phyloP scores from a whole-genome alignment of 2,113 vertebrate species.

The Addax nasomaculatus region DNA sequence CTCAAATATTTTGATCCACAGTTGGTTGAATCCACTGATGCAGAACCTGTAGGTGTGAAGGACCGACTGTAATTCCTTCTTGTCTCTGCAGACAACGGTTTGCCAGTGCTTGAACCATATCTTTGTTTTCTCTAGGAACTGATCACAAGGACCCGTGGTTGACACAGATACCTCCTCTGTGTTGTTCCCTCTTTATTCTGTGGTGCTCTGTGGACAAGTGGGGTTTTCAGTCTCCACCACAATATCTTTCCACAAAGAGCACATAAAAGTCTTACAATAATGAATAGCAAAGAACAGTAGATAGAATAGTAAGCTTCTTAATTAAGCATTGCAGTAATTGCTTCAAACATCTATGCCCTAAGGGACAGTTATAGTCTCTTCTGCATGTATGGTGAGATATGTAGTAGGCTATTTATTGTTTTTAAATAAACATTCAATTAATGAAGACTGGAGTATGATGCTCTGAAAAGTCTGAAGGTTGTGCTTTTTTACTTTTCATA shows the following conservation, averaged over 20 bases:
- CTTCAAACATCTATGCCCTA: slow-evolving; percentile 12
- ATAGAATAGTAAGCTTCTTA: neutral
- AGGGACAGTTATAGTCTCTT: neutral
- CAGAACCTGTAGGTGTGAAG: neutral
- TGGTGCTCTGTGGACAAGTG: neutral
- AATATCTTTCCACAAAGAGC: neutral
- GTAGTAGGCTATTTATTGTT: neutral
- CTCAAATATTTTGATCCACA: neutral
- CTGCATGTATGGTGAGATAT: neutral
- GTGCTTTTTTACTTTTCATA: neutral
- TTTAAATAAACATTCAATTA: slow-evolving; percentile 37
- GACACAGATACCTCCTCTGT: neutral
- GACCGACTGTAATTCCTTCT: neutral
- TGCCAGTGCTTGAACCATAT: neutral
- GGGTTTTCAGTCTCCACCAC: neutral
- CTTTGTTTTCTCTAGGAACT: neutral
- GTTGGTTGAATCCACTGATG: neutral
- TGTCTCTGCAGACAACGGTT: neutral
- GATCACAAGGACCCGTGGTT: neutral
- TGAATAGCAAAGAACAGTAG: neutral
- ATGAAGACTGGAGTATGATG: neutral
- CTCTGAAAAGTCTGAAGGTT: neutral
- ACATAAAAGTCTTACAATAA: slow-evolving; percentile 11
- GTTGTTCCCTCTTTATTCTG: neutral
- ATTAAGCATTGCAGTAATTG: slow-evolving; percentile 34